Base-by-base conservation (phyloP, 2,113 vertebrate species). In the Ammodytes dubius region DNA sequence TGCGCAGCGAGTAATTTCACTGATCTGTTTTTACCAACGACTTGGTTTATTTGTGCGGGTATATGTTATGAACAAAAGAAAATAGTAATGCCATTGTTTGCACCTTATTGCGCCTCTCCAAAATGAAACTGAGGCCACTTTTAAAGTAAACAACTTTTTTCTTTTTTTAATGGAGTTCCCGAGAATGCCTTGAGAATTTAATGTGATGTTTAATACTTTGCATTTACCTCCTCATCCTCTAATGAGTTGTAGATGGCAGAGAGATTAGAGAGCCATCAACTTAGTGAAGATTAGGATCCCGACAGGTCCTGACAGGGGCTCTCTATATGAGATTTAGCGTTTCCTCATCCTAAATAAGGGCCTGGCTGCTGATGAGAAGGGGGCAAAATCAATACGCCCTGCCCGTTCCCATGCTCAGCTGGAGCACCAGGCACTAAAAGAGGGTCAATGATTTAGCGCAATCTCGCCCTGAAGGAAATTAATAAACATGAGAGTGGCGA, bases 381-480 rank as follows among this genome's bases (percentile, higher is more conserved):
- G 90, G 79, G 83, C 80, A 80, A 88, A 91, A 93, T 94, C 92
- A 90, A 94, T 94, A 92, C 47, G 78, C 72, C 88, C 86, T 88
- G 58, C 82, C 78, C 56, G 77, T 92, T 94, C 92, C 86, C 92
- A 91, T 87, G 89, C 88, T 88, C 83, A 45, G 69, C 12, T 43
- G 45, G 78, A 85, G 84, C 84, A 81, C 2, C 9, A 80, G 76
- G 88, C 81, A 83, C 85, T 65, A 87, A 82, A 92, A 90, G 74
- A 86, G 90, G 92, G 93, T 93, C 90, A 93, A 67, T 90, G 91
- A 90, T 92, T 92, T 90, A 92, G 79, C 43, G 39, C 85, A 90
- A 27, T 79, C 75, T 73, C 85, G 61, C 5, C n/a, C 78, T 67
- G 80, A 68, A 65, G 72, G 77, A 87, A 86, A 93, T 92, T 81